phyloP scores from a whole-genome alignment of 2,888 invertebrate species.

The Piscicola geometra region DNA sequence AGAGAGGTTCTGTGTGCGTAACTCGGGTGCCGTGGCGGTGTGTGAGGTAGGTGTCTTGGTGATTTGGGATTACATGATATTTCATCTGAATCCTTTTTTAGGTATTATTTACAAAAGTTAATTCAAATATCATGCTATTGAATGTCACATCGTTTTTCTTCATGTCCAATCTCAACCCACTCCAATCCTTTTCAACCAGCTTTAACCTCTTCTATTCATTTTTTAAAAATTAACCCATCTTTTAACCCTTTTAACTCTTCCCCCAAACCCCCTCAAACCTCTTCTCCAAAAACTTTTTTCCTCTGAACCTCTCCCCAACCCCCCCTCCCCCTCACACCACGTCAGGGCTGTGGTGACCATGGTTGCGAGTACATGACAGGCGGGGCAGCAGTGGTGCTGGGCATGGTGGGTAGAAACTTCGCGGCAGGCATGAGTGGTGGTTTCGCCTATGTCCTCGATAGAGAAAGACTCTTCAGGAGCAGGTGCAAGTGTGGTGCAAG shows the following conservation, averaged over 20 bases:
- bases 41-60: slow-evolving; percentile 71
- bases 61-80: too few relatives aligned
- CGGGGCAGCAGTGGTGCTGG: slow-evolving; percentile 81
- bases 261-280: too few relatives aligned
- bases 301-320: too few relatives aligned
- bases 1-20: slow-evolving; percentile 95
- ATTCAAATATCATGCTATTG: too few relatives aligned
- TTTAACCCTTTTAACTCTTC: too few relatives aligned
- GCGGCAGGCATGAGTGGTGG: slow-evolving; percentile 99
- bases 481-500: too few relatives aligned
- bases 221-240: neutral
- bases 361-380: slow-evolving; percentile 99
- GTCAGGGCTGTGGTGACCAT: slow-evolving; percentile 88
- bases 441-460: slow-evolving; percentile 88
- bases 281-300: too few relatives aligned
- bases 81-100: too few relatives aligned
- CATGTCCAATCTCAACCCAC: neutral
- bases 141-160: neutral
- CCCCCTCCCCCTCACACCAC: too few relatives aligned
- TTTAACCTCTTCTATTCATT: neutral
- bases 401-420: slow-evolving; percentile 92
- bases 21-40: slow-evolving; percentile 90
- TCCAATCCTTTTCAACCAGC: too few relatives aligned
- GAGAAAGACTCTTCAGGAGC: slow-evolving; percentile 51
- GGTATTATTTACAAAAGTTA: too few relatives aligned